A percentile compares a stretch with the other conserved stretches of the same genome.
Evolutionary conservation across 2,888 invertebrate species (phyloP).

Genomic region (Phengaris arion): DNA sequence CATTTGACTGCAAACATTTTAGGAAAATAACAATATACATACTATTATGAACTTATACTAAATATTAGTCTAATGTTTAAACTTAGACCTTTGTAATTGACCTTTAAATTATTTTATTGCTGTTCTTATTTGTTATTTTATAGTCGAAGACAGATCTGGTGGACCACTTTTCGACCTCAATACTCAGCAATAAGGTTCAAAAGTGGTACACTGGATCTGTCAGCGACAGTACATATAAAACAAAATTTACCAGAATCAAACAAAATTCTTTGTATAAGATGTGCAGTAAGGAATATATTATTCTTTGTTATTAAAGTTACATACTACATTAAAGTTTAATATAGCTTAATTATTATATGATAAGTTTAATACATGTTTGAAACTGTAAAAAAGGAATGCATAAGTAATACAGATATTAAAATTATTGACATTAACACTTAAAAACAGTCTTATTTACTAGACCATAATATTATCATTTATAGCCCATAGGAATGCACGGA

Average conservation of each 20-base stretch:
- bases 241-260: too few relatives aligned
- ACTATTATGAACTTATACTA: background rate
- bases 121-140: too few relatives aligned
- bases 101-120: background rate
- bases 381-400: background rate
- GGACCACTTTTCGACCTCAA: too few relatives aligned
- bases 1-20: background rate
- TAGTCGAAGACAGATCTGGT: too few relatives aligned
- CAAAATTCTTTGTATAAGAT: too few relatives aligned
- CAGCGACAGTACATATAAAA: too few relatives aligned
- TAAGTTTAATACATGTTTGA: background rate
- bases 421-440: background rate
- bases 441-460: conserved; percentile 2
- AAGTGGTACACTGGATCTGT: too few relatives aligned
- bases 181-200: too few relatives aligned
- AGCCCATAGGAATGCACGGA: background rate
- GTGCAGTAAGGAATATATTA: too few relatives aligned
- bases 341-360: background rate
- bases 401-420: background rate
- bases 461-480: background rate
- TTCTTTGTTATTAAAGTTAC: too few relatives aligned
- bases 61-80: background rate
- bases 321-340: too few relatives aligned
- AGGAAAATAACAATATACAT: background rate
- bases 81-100: background rate